Evolutionary conservation across 2,113 vertebrate species (phyloP), one percentile per base, ranked within the genome.

Genomic region (Gopherus evgoodei): DNA sequence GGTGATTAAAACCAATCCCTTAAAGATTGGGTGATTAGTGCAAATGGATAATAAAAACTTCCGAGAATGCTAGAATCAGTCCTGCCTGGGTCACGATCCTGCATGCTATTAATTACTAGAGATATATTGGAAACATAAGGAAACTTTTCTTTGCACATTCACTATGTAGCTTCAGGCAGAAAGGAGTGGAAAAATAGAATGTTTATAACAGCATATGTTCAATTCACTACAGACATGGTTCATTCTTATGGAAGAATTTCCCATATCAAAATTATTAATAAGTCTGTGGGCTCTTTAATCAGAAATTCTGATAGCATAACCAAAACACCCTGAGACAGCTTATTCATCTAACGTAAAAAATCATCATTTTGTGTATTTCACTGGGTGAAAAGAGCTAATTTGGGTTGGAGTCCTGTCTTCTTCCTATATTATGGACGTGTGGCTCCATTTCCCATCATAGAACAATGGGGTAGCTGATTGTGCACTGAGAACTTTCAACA

Each of bases 251-350:
- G 21, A 93, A 88, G 90, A 93, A 93, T 95, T 93, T 93, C 59
- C 87, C 87, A 76, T 75, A 59, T 89, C 56, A 76, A 93, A 80
- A 86, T 96, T 92, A 87, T 59, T 42, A 47, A 90, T 75, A 86
- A 62, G 54, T 35, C 83, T 65, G 29, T 52, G 83, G 87, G 84
- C 92, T 94, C 94, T 89, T 59, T 81, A 69, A 29, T 84, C 85
- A 94, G 84, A 91, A 93, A 89, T 96, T 96, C 91, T 93, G 81
- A 83, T 91, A 88, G 69, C 57, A 79, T 72, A 72, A 83, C 62
- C 85, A 54, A 95, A 94, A 11, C 44, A 83, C 84, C 22, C 14
- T 62, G 84, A 89, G 72, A 57, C 79, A 92, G 50, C 83, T 49
- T 85, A 57, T 38, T 24, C 14, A 42, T 82, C 79, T 80, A 16